Conservation (phyloP, 2,113 vertebrate species). For the Etheostoma cragini region DNA sequence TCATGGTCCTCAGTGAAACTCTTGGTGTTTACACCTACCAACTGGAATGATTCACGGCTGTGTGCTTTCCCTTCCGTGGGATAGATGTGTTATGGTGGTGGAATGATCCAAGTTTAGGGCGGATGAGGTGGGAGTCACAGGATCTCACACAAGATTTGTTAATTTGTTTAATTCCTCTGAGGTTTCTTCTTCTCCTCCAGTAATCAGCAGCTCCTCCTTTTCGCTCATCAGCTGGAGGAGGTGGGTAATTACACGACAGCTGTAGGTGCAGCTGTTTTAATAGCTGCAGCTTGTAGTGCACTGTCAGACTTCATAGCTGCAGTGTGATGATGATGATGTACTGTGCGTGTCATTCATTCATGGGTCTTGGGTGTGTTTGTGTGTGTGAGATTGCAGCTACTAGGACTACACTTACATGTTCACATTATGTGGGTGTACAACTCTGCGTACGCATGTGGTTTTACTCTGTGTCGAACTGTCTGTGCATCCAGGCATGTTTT, state of each 20-base stretch:
- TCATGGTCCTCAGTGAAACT: background rate
- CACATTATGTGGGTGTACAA: background rate
- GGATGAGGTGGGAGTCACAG: constrained; percentile 40
- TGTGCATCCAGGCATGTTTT: constrained; percentile 21
- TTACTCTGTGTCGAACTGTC: constrained; percentile 25
- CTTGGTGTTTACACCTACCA: constrained; percentile 13
- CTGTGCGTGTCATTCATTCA: constrained; percentile 32
- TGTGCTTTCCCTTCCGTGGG: constrained; percentile 18
- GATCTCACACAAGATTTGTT: constrained; percentile 54
- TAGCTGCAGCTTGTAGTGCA: constrained; percentile 8
- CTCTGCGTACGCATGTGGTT: constrained; percentile 25
- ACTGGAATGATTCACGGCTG: constrained; percentile 28
- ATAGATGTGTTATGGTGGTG: constrained; percentile 16
- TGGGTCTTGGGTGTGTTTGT: background rate
- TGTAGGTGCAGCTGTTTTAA: constrained; percentile 65
- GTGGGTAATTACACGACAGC: constrained; percentile 57
- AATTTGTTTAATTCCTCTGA: constrained; percentile 52
- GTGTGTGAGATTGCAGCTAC: constrained; percentile 1
- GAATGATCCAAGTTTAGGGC: constrained; percentile 17
- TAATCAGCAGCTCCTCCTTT: constrained; percentile 53
- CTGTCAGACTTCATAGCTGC: constrained; percentile 16
- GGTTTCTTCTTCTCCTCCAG: constrained; percentile 43
- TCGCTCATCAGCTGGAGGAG: constrained; percentile 46
- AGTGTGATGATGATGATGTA: constrained; percentile 7
- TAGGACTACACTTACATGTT: constrained; percentile 12